phyloP scores from a whole-genome alignment of 2,113 vertebrate genomes.

The Rhabdornis inornatus region DNA sequence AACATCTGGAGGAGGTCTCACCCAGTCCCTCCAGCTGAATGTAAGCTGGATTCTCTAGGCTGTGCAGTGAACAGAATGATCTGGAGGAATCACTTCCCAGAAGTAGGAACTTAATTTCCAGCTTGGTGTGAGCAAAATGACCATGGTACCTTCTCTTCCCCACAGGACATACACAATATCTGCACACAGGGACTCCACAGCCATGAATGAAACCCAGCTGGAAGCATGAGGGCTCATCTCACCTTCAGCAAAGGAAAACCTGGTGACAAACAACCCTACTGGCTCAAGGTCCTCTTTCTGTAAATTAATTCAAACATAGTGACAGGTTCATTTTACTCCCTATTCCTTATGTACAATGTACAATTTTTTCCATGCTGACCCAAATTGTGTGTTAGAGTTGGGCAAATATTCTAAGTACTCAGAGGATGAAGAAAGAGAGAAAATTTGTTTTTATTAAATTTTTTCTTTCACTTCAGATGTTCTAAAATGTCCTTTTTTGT shows the following conservation, averaged over 20 bases:
- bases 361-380: not conserved
- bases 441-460: not conserved
- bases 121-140: not conserved
- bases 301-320: constrained; percentile 6
- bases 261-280: not conserved
- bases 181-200: constrained; percentile 41
- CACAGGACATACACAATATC: constrained; percentile 67
- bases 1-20: not conserved
- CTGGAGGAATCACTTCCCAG: not conserved
- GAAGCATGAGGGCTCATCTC: constrained; percentile 61
- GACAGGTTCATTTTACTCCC: constrained; percentile 23
- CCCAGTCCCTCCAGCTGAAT: not conserved
- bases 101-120: not conserved
- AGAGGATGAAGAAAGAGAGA: not conserved
- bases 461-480: not conserved
- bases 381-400: not conserved
- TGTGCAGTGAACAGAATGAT: not conserved
- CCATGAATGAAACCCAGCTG: constrained; percentile 63
- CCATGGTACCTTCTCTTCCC: not conserved
- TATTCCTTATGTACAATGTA: not conserved
- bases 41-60: not conserved
- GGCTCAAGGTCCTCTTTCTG: constrained; percentile 25
- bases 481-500: not conserved
- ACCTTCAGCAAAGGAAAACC: not conserved
- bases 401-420: not conserved